phyloP scores from a whole-genome alignment of 2,113 vertebrate genomes.

The Daboia siamensis region DNA sequence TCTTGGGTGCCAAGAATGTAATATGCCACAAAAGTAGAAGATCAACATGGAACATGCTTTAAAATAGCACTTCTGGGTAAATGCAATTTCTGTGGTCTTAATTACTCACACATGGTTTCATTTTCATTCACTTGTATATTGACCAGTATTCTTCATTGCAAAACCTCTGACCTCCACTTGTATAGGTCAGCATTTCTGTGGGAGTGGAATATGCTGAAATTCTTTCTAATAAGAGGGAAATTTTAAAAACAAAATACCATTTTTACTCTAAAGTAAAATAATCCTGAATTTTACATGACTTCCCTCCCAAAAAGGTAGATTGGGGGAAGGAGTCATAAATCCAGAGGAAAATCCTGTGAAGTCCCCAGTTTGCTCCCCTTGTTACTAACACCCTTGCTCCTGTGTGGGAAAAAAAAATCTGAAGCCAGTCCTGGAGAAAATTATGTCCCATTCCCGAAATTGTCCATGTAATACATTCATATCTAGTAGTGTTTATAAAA shows the following conservation, averaged over 20 bases:
- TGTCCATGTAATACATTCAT: not conserved
- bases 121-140: constrained; percentile 80
- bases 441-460: not conserved
- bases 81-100: constrained; percentile 75
- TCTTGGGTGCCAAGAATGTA: constrained; percentile 72
- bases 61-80: constrained; percentile 80
- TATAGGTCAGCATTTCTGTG: constrained; percentile 70
- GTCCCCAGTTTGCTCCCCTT: not conserved
- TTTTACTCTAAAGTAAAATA: not conserved
- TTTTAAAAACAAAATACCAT: constrained; percentile 50
- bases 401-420: not conserved
- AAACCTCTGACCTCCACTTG: constrained; percentile 72
- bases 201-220: constrained; percentile 67
- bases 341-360: not conserved
- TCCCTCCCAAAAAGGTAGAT: not conserved
- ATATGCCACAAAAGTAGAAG: constrained; percentile 74
- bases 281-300: not conserved
- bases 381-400: not conserved
- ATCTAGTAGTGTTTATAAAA: not conserved
- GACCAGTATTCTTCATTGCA: constrained; percentile 79
- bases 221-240: constrained; percentile 61
- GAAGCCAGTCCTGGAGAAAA: not conserved
- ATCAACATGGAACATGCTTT: constrained; percentile 76
- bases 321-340: not conserved
- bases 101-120: constrained; percentile 79